Evolutionary conservation across 2,888 invertebrate species (phyloP).

Genomic region (Mesorhabditis spiculigera): DNA sequence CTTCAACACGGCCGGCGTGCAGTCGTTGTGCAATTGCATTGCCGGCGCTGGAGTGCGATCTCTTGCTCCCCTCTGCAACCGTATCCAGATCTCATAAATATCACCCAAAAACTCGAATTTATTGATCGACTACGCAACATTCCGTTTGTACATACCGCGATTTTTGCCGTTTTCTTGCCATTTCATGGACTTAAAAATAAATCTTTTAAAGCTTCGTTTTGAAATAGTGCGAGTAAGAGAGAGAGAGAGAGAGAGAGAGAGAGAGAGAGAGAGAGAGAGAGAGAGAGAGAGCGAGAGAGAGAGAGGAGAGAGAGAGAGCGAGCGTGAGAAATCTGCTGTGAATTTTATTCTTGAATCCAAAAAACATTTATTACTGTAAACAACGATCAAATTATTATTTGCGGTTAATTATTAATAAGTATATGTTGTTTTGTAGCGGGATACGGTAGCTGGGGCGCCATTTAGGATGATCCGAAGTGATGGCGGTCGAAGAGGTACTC

Average conservation of each 20-base stretch:
- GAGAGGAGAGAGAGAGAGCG: too few relatives aligned
- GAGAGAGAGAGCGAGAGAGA: too few relatives aligned
- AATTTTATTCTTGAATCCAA: conserved; percentile 1
- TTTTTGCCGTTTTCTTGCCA: neutral
- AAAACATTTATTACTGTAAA: neutral
- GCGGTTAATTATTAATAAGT: too few relatives aligned
- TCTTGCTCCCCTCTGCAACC: conserved; percentile 25
- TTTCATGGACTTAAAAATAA: neutral
- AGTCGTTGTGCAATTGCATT: conserved; percentile 47
- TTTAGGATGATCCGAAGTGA: conserved; percentile 23
- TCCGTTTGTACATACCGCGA: neutral
- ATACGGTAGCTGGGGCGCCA: neutral
- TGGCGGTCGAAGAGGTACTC: conserved; percentile 68
- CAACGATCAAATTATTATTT: too few relatives aligned
- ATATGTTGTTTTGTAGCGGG: too few relatives aligned
- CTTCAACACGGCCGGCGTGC: conserved; percentile 46
- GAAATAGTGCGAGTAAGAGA: too few relatives aligned
- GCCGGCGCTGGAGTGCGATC: conserved; percentile 35
- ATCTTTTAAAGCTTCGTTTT: too few relatives aligned
- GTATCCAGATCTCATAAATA: conserved; percentile 24
- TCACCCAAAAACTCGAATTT: neutral
- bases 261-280: too few relatives aligned
- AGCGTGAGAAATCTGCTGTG: too few relatives aligned
- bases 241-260: too few relatives aligned
- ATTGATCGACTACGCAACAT: neutral